Conservation (phyloP, 1,140 invertebrate species). For the Zophobas morio region DNA sequence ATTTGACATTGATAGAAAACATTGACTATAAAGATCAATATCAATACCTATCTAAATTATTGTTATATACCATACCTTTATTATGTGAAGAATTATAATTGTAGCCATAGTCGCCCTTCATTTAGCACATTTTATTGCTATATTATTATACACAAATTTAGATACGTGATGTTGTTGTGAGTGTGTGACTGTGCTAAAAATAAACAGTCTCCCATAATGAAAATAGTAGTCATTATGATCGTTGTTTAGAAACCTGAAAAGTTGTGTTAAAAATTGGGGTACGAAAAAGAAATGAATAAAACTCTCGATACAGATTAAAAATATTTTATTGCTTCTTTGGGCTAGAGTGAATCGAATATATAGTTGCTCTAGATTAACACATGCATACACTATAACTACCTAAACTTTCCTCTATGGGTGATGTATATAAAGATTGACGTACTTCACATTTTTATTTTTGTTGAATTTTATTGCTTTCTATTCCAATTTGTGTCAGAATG, state of each 20-base stretch:
- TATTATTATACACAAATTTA: no score
- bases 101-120: no score
- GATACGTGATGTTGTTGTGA: no score
- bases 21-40: no score
- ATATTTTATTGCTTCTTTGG: constrained; percentile 65
- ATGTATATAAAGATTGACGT: constrained; percentile 54
- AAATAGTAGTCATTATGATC: background rate
- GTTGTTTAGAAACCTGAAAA: background rate
- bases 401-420: constrained; percentile 52
- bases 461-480: constrained; percentile 59
- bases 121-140: no score
- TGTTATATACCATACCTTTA: no score
- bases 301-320: constrained; percentile 60
- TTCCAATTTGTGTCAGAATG: constrained; percentile 44
- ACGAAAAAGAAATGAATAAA: constrained; percentile 26
- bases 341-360: constrained; percentile 62
- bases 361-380: constrained; percentile 63
- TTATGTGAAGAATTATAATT: no score
- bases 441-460: constrained; percentile 50
- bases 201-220: background rate
- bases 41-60: no score
- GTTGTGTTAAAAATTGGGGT: background rate
- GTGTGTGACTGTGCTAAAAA: no score
- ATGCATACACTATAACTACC: constrained; percentile 64
- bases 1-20: no score